These are phyloP conservation scores for Brachirus orientalis DNA, from an alignment of 2,113 vertebrate genomes.

Conservation along the genomic window DNA sequence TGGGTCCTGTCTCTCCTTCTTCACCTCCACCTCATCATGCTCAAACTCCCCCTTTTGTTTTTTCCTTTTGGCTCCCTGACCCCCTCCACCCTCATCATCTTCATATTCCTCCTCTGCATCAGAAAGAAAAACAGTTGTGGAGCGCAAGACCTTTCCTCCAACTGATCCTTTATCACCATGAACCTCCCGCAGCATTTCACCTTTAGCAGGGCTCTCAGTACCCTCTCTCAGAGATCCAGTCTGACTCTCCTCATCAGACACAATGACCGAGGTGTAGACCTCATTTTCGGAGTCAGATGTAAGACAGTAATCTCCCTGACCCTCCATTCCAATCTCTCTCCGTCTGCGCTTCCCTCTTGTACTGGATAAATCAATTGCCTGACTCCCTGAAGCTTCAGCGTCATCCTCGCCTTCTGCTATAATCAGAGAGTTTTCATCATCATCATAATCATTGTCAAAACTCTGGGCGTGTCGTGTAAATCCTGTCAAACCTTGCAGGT, in stretches of 20 bases:
- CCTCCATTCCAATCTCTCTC: conserved; percentile 50
- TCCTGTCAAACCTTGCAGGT: conserved; percentile 8
- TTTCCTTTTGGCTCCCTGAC: conserved; percentile 65
- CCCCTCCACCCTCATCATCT: conserved; percentile 70
- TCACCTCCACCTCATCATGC: conserved; percentile 72
- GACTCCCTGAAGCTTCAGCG: conserved; percentile 58
- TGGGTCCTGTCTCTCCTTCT: conserved; percentile 76
- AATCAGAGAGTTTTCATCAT: conserved; percentile 75
- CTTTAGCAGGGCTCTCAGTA: conserved; percentile 72
- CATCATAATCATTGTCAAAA: conserved; percentile 70
- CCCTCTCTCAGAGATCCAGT: conserved; percentile 69
- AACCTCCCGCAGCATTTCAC: conserved; percentile 56
- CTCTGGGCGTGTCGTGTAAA: conserved; percentile 17
- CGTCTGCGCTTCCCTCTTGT: conserved; percentile 66
- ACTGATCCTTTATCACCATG: conserved; percentile 61
- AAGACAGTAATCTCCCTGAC: conserved; percentile 72
- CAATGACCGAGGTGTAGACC: conserved; percentile 82
- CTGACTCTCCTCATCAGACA: conserved; percentile 83
- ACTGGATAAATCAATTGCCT: conserved; percentile 79
- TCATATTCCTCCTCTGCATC: conserved; percentile 84
- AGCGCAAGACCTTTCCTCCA: conserved; percentile 82
- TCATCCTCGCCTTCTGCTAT: conserved; percentile 80
- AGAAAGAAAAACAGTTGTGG: conserved; percentile 83
- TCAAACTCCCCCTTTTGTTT: conserved; percentile 74
- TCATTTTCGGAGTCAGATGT: conserved; percentile 84